Conservation (phyloP, 2,797 vertebrate species). For the Chaetophractus vellerosus region DNA sequence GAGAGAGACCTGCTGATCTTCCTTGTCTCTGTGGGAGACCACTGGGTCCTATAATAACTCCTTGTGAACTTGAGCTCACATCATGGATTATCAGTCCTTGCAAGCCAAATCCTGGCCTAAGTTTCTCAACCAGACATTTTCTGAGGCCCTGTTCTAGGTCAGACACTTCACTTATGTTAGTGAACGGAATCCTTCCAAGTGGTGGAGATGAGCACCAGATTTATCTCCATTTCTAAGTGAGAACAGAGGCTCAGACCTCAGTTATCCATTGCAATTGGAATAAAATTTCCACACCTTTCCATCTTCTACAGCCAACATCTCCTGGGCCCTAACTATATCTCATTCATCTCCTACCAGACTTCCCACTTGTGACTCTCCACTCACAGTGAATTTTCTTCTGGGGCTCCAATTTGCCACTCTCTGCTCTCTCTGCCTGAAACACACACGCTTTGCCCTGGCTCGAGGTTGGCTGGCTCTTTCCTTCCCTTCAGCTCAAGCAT, state of each 20-base stretch:
- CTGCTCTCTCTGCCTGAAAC: neutral
- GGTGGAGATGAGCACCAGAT: neutral
- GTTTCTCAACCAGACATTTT: neutral
- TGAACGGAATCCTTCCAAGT: neutral
- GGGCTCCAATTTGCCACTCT: neutral
- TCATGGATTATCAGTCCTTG: neutral
- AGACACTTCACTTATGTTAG: neutral
- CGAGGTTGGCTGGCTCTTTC: neutral
- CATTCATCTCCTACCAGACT: neutral
- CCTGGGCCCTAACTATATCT: neutral
- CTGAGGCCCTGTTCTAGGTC: neutral
- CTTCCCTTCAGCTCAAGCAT: neutral
- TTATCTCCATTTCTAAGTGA: neutral
- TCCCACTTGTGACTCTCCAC: neutral
- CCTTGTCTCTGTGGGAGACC: neutral
- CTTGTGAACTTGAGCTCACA: neutral
- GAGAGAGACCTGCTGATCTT: neutral
- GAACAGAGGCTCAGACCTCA: neutral
- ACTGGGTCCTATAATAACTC: neutral
- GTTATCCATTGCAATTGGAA: neutral
- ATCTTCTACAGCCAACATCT: neutral
- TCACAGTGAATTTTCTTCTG: neutral
- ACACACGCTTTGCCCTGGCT: neutral
- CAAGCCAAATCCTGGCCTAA: neutral
- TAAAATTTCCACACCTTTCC: neutral